Evolutionary conservation across 2,113 vertebrate species (phyloP).

Genomic region (Todiramphus chloris): DNA sequence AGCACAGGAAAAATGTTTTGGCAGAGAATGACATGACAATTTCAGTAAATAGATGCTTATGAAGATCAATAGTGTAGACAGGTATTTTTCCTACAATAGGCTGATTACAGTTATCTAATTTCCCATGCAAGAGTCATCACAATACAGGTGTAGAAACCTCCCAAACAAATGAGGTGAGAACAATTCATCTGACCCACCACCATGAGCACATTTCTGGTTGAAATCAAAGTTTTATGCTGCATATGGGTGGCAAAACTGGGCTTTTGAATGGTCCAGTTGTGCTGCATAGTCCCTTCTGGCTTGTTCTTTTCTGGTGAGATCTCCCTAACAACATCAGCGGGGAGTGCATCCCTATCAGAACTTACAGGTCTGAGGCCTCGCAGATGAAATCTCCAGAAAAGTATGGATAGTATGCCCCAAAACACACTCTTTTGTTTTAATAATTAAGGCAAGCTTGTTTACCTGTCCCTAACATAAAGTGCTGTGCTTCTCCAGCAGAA

Average conservation of each 20-base stretch:
- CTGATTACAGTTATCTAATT: not conserved
- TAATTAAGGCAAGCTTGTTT: constrained; percentile 73
- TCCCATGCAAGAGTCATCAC: not conserved
- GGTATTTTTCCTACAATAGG: not conserved
- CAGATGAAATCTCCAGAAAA: constrained; percentile 9
- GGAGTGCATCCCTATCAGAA: not conserved
- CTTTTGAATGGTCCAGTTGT: constrained; percentile 16
- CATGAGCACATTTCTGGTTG: not conserved
- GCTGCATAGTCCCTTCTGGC: constrained; percentile 42
- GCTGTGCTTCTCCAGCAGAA: constrained; percentile 35
- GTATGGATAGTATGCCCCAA: not conserved
- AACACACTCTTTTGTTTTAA: not conserved
- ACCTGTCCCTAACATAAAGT: constrained; percentile 8
- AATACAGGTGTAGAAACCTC: not conserved
- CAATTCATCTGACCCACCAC: not conserved
- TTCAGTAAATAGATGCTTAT: not conserved
- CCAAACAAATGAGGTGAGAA: not conserved
- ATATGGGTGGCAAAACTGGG: constrained; percentile 18
- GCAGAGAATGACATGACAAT: not conserved
- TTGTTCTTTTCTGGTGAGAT: constrained; percentile 33
- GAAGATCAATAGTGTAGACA: not conserved
- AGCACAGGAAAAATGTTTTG: not conserved
- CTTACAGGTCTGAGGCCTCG: not conserved
- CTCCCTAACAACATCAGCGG: not conserved
- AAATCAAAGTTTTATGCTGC: constrained; percentile 35